phyloP scores from a whole-genome alignment of 2,888 invertebrate species.

The Diabrotica balteata region DNA sequence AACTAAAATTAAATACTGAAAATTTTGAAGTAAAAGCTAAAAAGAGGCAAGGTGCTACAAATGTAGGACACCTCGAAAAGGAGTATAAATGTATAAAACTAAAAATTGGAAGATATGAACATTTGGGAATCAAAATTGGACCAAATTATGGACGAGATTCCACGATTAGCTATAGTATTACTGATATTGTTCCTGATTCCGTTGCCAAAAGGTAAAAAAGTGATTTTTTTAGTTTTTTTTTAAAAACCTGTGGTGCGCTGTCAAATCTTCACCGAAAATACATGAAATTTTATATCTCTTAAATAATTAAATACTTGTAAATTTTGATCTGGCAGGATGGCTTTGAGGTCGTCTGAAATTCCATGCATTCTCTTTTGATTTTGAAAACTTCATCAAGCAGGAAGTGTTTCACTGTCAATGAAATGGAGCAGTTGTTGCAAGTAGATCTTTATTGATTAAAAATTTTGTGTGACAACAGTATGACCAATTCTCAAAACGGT shows the following conservation, averaged over 20 bases:
- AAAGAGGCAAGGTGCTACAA: conserved; percentile 10
- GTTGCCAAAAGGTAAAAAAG: conserved; percentile 61
- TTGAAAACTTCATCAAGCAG: too few species aligned
- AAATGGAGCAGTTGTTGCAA: too few species aligned
- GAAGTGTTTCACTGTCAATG: too few species aligned
- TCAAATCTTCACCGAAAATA: too few species aligned
- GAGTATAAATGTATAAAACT: conserved; percentile 54
- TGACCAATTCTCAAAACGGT: too few species aligned
- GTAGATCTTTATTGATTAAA: too few species aligned
- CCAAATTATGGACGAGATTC: conserved; percentile 41
- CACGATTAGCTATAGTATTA: conserved; percentile 59
- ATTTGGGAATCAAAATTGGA: conserved; percentile 49
- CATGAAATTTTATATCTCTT: too few species aligned
- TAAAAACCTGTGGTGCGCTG: neutral
- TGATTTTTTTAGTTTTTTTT: neutral
- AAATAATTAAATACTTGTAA: too few species aligned
- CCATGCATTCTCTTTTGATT: too few species aligned
- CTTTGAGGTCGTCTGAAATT: too few species aligned
- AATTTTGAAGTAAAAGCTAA: conserved; percentile 14
- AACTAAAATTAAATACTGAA: conserved; percentile 41
- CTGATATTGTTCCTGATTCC: conserved; percentile 62
- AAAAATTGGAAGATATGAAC: conserved; percentile 43
- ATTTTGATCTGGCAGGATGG: too few species aligned
- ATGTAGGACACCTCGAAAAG: conserved; percentile 40
- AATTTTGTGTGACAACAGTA: neutral